Evolutionary conservation across 2,888 invertebrate species (phyloP), one percentile per base, ranked within the genome.

Genomic region (Punctoribates punctum): DNA sequence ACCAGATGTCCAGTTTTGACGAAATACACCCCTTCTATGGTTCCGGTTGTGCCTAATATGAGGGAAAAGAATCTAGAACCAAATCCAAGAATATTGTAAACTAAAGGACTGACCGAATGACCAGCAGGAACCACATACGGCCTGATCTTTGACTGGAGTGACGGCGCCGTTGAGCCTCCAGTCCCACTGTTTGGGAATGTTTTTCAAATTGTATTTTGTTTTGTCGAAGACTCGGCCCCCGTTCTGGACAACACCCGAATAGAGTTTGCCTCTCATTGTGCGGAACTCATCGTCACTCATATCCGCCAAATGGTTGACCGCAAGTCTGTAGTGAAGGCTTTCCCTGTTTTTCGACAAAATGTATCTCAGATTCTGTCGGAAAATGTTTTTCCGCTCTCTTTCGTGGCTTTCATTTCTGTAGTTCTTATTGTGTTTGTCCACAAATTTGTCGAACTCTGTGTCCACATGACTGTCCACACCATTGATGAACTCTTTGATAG

Each of bases 101-200:
- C 23, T 13, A n/a, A 73, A 54, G 13, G 20, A 23, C n/a, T 23
- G 20, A 29, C 67, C 70, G 46, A 42, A 46, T 72, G 72, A 1
- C 76, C 76, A 76, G 82, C 96, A 97, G 0, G 95, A 96, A 0
- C 97, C 97, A 85, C 97, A 97, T 13, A 96, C 93, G 0, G 94
- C 95, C 86, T 97, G 97, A 87, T 97, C 96, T 91, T 76, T 76
- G 20, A 76, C 76, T 17, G 76, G 76, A 0, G 77, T 94, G 15
- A 77, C 78, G 65, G 79, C 79, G 83, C 85, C 96, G 81, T 87
- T 89, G 0, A 96, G 84, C 81, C 96, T 89, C 96, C 96, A 97
- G 84, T 97, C 96, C 81, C 90, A 88, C 80, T 88, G 89, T 0
- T 89, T 87, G 0, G 96, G 96, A 54, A 94, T 80, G 74, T 86